phyloP scores from a whole-genome alignment of 2,888 invertebrate genomes.

The Scotopteryx bipunctaria region DNA sequence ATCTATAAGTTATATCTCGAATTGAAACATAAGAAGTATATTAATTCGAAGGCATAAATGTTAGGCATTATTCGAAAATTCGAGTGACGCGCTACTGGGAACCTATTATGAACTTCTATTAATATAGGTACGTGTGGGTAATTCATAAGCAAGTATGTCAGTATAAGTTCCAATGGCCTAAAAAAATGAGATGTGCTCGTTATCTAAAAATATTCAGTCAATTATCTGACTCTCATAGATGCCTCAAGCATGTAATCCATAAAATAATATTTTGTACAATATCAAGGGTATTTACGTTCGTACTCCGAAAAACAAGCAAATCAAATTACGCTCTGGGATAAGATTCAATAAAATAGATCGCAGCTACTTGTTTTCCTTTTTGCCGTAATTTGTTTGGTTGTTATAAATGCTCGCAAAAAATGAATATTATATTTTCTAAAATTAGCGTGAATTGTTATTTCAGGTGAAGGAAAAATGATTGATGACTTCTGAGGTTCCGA shows the following conservation, averaged over 20 bases:
- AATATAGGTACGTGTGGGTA: too few relatives aligned
- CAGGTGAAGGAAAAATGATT: conserved; percentile 27
- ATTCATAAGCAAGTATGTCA: neutral
- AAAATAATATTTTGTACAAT: conserved; percentile 13
- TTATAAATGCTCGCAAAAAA: conserved; percentile 26
- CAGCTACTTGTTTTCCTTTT: conserved; percentile 31
- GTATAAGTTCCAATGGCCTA: conserved; percentile 3
- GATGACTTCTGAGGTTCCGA: conserved; percentile 15
- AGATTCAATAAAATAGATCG: conserved; percentile 32
- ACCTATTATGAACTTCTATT: too few relatives aligned
- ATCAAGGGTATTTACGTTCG: conserved; percentile 15
- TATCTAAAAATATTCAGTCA: conserved; percentile 5
- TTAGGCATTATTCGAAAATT: too few relatives aligned
- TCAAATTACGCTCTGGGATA: conserved; percentile 25
- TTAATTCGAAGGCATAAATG: too few relatives aligned
- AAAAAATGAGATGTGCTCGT: conserved; percentile 2
- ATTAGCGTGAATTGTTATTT: conserved; percentile 24
- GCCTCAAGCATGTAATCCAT: conserved; percentile 1
- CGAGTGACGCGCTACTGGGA: too few relatives aligned
- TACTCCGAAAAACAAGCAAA: conserved; percentile 29
- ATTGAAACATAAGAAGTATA: too few relatives aligned
- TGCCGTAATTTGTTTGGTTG: conserved; percentile 30
- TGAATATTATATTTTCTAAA: conserved; percentile 19
- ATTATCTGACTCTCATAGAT: conserved; percentile 5
- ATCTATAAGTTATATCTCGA: too few relatives aligned